Conservation (phyloP, 2,888 invertebrate species). For the Drosophila mettleri region DNA sequence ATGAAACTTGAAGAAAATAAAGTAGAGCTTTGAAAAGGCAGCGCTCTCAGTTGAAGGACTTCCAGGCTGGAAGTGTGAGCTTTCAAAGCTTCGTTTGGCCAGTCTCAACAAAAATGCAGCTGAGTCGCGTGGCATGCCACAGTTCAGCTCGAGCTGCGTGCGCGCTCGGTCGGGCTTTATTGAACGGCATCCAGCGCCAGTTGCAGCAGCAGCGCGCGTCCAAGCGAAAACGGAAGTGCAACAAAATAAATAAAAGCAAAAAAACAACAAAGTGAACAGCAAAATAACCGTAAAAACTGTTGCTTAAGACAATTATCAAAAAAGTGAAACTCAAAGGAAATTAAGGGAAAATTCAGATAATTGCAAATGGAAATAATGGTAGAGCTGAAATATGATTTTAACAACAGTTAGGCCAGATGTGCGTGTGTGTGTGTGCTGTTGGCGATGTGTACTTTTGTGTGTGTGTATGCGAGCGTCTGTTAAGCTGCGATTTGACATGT, state of each 20-base stretch:
- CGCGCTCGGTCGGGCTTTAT: conserved; percentile 62
- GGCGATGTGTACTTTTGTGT: conserved; percentile 6
- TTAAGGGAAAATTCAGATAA: conserved; percentile 21
- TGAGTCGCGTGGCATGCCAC: conserved; percentile 38
- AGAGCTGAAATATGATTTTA: conserved; percentile 61
- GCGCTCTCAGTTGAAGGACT: conserved; percentile 17
- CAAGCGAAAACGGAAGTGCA: conserved; percentile 76
- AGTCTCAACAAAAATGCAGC: conserved; percentile 48
- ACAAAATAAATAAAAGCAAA: conserved; percentile 39
- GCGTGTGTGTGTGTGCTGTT: conserved; percentile 13
- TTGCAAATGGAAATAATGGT: conserved; percentile 59
- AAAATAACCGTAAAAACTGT: conserved; percentile 66
- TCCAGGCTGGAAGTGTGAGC: conserved; percentile 57
- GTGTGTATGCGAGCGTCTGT: conserved; percentile 14
- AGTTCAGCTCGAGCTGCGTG: conserved; percentile 75
- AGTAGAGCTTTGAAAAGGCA: neutral
- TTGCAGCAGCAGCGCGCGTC: conserved; percentile 39
- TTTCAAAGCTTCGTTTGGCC: conserved; percentile 38
- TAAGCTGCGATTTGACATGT: conserved; percentile 80
- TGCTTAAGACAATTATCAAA: conserved; percentile 69
- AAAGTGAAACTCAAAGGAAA: conserved; percentile 44
- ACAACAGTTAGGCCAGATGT: conserved; percentile 5
- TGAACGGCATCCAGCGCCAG: conserved; percentile 39
- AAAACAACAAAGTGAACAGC: conserved; percentile 6
- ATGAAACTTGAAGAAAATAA: neutral